Percentiles rank a stretch among this genome's conserved stretches.
Conservation (phyloP, 2,797 vertebrate species). For the Gorsachius magnificus region DNA sequence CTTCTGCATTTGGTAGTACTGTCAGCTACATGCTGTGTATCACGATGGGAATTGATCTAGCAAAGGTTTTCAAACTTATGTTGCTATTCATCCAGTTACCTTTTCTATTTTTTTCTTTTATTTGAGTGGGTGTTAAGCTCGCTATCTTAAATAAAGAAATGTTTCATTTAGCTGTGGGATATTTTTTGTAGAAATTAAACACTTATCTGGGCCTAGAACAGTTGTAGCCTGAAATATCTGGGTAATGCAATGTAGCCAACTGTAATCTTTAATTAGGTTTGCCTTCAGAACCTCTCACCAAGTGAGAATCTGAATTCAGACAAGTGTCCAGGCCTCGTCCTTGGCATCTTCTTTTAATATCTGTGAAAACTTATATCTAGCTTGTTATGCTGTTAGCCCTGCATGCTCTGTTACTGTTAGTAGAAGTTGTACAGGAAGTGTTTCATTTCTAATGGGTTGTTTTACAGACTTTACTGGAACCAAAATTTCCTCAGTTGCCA, state of each 20-base stretch:
- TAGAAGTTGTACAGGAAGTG: not conserved
- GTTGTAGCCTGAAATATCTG: constrained; percentile 23
- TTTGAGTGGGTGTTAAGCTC: not conserved
- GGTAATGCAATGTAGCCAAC: constrained; percentile 6
- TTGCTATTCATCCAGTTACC: not conserved
- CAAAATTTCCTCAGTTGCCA: not conserved
- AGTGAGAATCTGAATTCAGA: constrained; percentile 50
- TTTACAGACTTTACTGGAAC: not conserved
- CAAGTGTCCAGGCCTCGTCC: constrained; percentile 39
- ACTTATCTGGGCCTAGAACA: not conserved
- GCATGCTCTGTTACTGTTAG: not conserved
- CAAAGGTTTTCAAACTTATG: not conserved
- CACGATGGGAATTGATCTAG: not conserved
- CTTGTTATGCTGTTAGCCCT: constrained; percentile 41
- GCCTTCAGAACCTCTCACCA: constrained; percentile 32
- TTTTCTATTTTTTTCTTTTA: not conserved
- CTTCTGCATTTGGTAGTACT: not conserved
- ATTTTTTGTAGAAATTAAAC: constrained; percentile 19
- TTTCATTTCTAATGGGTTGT: not conserved
- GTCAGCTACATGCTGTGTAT: not conserved
- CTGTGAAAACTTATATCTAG: constrained; percentile 34
- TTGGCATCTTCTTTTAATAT: constrained; percentile 52
- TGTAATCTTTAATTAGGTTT: constrained; percentile 62
- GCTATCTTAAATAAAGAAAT: not conserved
- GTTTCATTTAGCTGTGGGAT: not conserved